Base-by-base conservation (phyloP, 2,888 invertebrate genomes). In the Lasius fuliginosus region DNA sequence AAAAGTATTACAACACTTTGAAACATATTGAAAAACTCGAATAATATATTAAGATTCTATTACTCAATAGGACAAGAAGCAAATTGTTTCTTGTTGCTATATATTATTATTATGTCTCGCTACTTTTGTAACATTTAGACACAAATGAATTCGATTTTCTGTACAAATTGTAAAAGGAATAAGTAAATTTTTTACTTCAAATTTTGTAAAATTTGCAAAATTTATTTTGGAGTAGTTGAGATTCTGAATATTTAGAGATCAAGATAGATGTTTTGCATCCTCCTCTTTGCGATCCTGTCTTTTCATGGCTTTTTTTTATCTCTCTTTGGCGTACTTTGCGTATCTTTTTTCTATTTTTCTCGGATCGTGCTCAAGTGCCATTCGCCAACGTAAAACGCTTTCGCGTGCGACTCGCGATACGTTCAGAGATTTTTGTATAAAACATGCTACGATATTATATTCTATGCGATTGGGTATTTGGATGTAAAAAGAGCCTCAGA, bases 301-400 rank as follows among this genome's bases (percentile, higher is more conserved):
- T 23, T 58, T 2, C 30, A n/a, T 15, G 23, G 23, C 23, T 49
- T 65, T 64, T 75, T 23, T 65, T 36, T 46, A 18, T 62, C 33
- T 23, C 49, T 65, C 33, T 76, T 76, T 18, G 11, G 5, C 12
- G 11, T 76, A 76, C 49, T 65, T 49, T 65, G 49, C 23, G 49
- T 46, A 11, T 49, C 18, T 23, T 65, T 49, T 76, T 76, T 65
- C 49, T 65, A 36, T 49, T 49, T 76, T 65, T 23, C 75, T 76
- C 23, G 62, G 60, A 42, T 42, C 74, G 65, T 76, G 75, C 75
- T 65, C 65, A 36, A 65, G 46, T 76, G 65, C 65, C 49, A 76
- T 76, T 76, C 49, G 36, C 46, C 65, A 76, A 49, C 23, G 15
- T 76, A 76, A 76, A 65, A 65, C n/a, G 62, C 65, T 76, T 76